These are phyloP conservation scores for Cabera pusaria DNA, from an alignment of 2,888 invertebrate genomes.

Conservation along the genomic window DNA sequence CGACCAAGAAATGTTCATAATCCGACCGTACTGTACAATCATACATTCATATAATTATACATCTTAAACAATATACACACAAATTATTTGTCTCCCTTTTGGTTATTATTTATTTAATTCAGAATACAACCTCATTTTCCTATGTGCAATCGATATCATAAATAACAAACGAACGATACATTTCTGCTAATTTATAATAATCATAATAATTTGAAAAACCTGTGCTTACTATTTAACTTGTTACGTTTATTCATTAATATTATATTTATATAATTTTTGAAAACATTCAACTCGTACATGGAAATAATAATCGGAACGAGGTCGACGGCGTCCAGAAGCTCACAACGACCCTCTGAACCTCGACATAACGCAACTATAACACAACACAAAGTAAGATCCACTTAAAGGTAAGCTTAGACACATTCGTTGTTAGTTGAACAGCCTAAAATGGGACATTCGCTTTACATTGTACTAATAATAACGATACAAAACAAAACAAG, in stretches of 20 bases:
- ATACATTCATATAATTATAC: slow-evolving; percentile 56
- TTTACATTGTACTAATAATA: slow-evolving; percentile 30
- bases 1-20: slow-evolving; percentile 60
- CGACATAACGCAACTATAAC: too few relatives aligned
- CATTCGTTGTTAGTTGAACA: slow-evolving; percentile 78
- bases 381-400: slow-evolving; percentile 30
- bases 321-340: too few relatives aligned
- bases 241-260: slow-evolving; percentile 50
- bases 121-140: slow-evolving; percentile 79
- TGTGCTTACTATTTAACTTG: slow-evolving; percentile 70
- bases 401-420: slow-evolving; percentile 40
- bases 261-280: slow-evolving; percentile 26
- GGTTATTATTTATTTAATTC: slow-evolving; percentile 66
- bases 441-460: slow-evolving; percentile 65
- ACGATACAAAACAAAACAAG: slow-evolving; percentile 26
- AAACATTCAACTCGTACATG: slow-evolving; percentile 37
- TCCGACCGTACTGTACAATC: slow-evolving; percentile 72
- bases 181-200: slow-evolving; percentile 49
- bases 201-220: slow-evolving; percentile 60
- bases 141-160: slow-evolving; percentile 75
- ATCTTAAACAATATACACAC: slow-evolving; percentile 79
- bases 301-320: slow-evolving; percentile 37
- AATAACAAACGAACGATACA: slow-evolving; percentile 63
- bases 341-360: too few relatives aligned
- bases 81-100: slow-evolving; percentile 79